Conservation (phyloP, 2,113 vertebrate genomes). For the Clarias magur region DNA sequence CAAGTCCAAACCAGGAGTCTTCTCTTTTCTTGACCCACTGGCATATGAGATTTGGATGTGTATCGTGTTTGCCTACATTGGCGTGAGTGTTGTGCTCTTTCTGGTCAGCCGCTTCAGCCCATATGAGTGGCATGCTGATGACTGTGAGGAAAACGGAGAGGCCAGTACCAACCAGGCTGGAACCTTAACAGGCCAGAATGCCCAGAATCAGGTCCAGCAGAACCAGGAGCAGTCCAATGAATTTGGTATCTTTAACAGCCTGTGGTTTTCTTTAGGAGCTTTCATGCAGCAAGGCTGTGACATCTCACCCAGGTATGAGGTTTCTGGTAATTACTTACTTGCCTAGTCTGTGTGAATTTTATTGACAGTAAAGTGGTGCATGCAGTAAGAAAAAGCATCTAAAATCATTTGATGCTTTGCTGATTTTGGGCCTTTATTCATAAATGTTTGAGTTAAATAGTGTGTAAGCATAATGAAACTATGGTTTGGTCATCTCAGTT, state of each 20-base stretch:
- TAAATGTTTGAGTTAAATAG: background rate
- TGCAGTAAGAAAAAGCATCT: background rate
- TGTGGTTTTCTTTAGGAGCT: slow-evolving; percentile 97
- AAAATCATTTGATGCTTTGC: background rate
- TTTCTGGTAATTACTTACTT: background rate
- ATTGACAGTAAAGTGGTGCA: background rate
- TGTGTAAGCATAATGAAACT: background rate
- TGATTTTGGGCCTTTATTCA: background rate
- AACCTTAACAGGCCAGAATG: slow-evolving; percentile 76
- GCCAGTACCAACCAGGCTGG: slow-evolving; percentile 73
- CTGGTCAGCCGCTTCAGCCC: slow-evolving; percentile 98
- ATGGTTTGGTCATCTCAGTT: too few species aligned
- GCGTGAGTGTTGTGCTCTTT: slow-evolving; percentile 97
- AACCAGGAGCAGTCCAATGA: slow-evolving; percentile 85
- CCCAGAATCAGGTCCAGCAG: slow-evolving; percentile 79
- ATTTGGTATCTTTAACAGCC: slow-evolving; percentile 98
- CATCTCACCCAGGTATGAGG: slow-evolving; percentile 90
- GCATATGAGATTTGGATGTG: slow-evolving; percentile 99
- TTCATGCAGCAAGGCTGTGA: slow-evolving; percentile 99
- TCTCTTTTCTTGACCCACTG: slow-evolving; percentile 96
- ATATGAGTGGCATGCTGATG: slow-evolving; percentile 96
- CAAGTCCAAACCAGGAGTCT: slow-evolving; percentile 97
- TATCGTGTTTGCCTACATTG: slow-evolving; percentile 98
- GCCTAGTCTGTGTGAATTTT: background rate
- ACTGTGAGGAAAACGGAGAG: slow-evolving; percentile 87